Conservation (phyloP, 2,113 vertebrate genomes). For the Pelusios castaneus region DNA sequence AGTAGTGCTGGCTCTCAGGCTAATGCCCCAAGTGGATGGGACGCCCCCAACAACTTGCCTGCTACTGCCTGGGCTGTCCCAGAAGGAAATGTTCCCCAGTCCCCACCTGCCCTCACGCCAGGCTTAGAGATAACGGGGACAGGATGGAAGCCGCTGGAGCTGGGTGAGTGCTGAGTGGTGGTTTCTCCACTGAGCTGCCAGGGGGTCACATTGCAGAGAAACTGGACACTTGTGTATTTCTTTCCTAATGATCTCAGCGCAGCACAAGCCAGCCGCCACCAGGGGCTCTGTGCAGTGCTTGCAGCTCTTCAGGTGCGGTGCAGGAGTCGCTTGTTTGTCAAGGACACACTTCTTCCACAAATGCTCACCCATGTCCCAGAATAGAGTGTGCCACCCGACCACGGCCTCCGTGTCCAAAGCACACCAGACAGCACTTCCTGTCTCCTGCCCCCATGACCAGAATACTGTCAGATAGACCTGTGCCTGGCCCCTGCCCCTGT, state of each 20-base stretch:
- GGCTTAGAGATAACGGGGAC: not conserved
- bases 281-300: not conserved
- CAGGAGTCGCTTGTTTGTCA: too few species aligned
- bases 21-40: not conserved
- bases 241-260: constrained; percentile 55
- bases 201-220: constrained; percentile 68
- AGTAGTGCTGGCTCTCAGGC: not conserved
- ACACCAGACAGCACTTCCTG: too few species aligned
- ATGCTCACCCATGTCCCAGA: not conserved
- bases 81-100: too few species aligned
- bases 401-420: not conserved
- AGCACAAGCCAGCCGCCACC: not conserved
- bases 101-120: not conserved
- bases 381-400: not conserved
- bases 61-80: too few species aligned
- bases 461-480: too few species aligned
- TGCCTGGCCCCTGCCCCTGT: not conserved
- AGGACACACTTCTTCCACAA: accelerated
- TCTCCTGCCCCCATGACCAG: too few species aligned
- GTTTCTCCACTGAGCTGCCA: not conserved
- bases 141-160: not conserved
- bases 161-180: not conserved
- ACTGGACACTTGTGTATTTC: constrained; percentile 62
- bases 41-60: not conserved
- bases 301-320: not conserved